Percentiles rank a stretch among this genome's conserved stretches.
Conservation (phyloP, 2,113 vertebrate species). For the Rhodinocichla rosea region DNA sequence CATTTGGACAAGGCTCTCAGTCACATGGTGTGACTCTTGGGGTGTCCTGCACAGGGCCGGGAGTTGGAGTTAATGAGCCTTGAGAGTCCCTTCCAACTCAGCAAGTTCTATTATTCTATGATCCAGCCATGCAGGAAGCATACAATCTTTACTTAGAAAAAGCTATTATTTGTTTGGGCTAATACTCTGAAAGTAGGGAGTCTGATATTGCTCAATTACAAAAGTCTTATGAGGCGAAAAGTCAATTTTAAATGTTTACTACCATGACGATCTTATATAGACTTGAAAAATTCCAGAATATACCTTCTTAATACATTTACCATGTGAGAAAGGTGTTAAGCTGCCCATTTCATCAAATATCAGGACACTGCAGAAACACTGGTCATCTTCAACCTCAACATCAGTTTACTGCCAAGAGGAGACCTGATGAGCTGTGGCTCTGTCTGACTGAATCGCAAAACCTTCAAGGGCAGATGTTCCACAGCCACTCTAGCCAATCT, state of each 20-base stretch:
- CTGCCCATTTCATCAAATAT: not conserved
- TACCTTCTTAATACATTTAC: not conserved
- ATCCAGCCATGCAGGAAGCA: not conserved
- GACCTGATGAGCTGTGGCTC: not conserved
- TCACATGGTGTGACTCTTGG: not conserved
- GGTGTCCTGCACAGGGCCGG: too few relatives aligned
- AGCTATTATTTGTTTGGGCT: not conserved
- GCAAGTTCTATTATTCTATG: not conserved
- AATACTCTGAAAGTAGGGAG: not conserved
- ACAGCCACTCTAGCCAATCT: not conserved
- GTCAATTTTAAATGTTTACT: not conserved
- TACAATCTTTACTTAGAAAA: not conserved
- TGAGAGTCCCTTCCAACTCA: not conserved
- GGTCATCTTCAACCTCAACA: not conserved
- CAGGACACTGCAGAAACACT: not conserved
- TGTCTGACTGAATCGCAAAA: not conserved
- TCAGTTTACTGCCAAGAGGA: not conserved
- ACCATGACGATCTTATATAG: not conserved
- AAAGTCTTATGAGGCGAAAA: not conserved
- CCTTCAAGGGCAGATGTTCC: not conserved
- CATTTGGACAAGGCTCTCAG: not conserved
- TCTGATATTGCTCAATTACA: not conserved
- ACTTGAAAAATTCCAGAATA: not conserved
- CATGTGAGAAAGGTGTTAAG: not conserved
- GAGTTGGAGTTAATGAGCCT: not conserved